Conservation (phyloP, 2,113 vertebrate genomes). For the Tamias sibiricus region DNA sequence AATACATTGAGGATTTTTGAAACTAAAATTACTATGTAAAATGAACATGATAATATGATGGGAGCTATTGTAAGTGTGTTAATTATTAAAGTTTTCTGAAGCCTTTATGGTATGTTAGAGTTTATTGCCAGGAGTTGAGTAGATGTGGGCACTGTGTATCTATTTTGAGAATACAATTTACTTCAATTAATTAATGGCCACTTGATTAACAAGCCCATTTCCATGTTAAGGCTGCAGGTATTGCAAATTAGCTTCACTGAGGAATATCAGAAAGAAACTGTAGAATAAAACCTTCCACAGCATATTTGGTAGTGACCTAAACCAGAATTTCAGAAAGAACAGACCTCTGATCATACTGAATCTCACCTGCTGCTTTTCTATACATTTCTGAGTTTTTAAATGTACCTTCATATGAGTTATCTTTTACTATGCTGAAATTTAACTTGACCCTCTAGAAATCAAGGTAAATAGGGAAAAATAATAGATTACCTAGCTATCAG, state of each 20-base stretch:
- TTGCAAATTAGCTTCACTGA: not conserved
- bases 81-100: constrained; percentile 3
- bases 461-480: not conserved
- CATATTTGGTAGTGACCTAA: not conserved
- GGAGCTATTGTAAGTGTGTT: not conserved
- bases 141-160: not conserved
- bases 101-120: not conserved
- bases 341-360: not conserved
- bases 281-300: not conserved
- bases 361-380: not conserved
- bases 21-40: not conserved
- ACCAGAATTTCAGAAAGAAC: not conserved
- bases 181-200: not conserved
- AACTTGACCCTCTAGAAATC: not conserved
- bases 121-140: not conserved
- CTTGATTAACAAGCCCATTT: not conserved
- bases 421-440: not conserved
- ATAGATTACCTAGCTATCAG: not conserved
- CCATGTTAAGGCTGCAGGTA: not conserved
- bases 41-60: not conserved
- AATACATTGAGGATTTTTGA: not conserved
- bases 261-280: not conserved
- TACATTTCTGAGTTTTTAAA: constrained; percentile 1
- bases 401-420: not conserved
- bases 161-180: not conserved